Conservation (phyloP, 2,888 invertebrate species). For the Choristoneura rosaceana region DNA sequence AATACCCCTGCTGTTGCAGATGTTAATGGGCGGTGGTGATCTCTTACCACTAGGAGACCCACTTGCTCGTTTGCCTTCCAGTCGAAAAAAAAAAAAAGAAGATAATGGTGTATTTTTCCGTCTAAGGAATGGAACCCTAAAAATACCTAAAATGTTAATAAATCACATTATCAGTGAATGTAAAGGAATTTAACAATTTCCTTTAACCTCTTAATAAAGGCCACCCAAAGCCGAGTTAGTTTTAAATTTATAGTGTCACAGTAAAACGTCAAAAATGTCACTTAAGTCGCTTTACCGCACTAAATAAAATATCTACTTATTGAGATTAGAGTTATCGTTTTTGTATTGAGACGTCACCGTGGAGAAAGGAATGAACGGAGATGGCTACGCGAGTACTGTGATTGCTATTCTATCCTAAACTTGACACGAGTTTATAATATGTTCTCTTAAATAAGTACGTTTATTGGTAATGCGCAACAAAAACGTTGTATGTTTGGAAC, state of each 20-base stretch:
- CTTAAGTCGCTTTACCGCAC: conserved; percentile 32
- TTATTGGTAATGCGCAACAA: too few relatives aligned
- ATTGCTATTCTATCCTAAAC: too few relatives aligned
- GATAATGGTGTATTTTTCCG: neutral
- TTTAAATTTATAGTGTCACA: conserved; percentile 37
- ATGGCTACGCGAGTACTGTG: neutral
- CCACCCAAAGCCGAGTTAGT: conserved; percentile 36
- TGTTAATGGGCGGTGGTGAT: too few relatives aligned
- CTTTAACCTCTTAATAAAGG: conserved; percentile 8
- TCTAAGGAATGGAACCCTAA: neutral
- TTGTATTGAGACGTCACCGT: conserved; percentile 44
- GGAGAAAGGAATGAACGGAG: conserved; percentile 14
- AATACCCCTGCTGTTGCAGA: too few relatives aligned
- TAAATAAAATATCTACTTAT: conserved; percentile 40
- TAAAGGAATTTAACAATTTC: conserved; percentile 9
- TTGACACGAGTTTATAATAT: too few relatives aligned
- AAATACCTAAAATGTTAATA: neutral
- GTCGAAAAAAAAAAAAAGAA: too few relatives aligned
- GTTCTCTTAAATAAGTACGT: too few relatives aligned
- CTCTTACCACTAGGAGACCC: too few relatives aligned
- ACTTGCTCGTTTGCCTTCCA: too few relatives aligned
- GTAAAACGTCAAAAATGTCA: conserved; percentile 37
- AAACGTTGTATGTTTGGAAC: too few relatives aligned
- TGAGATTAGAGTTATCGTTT: conserved; percentile 41
- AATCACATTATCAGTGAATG: neutral